Evolutionary conservation across 2,797 vertebrate species (phyloP), one percentile per base, ranked within the genome.

Genomic region (Schizothorax lantsangensis): DNA sequence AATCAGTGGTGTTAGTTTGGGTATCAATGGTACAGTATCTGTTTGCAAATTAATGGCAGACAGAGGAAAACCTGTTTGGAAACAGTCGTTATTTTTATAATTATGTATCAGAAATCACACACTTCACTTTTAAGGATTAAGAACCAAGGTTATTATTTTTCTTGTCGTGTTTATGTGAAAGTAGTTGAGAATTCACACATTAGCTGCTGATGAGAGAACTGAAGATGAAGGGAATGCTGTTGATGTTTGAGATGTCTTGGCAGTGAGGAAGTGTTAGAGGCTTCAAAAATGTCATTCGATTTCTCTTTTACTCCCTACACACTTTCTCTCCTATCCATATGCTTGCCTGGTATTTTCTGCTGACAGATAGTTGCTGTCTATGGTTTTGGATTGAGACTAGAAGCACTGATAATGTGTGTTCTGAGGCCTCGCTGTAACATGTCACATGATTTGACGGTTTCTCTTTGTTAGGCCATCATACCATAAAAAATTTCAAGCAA

Each of bases 241-340:
- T 7, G 1, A 49, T 75, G 69, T 73, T 73, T 62, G 40, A 84
- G 82, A 47, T 49, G 54, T 5, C 79, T 14, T 83, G 71, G 33
- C 49, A 87, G n/a, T 81, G 8, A 83, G 86, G 84, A 86, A 80
- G 47, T 47, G 79, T 82, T 79, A 89, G 74, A 85, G 68, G 84
- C 85, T 91, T 91, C 87, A 91, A 88, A 93, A 89, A 47, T 89
- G 79, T 91, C 82, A 90, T 85, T 79, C 57, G 30, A 21, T 91
- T 84, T 92, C 87, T 88, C 75, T 89, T 84, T 87, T 87, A 15
- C n/a, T 64, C 68, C 23, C 64, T 86, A 84, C 84, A 86, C 78
- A 91, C 84, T 93, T 86, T 71, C 9, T 79, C 12, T 81, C 90
- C 36, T 74, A 26, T 83, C 69, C n/a, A 45, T 71, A 54, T 43